Conservation (phyloP, 2,888 invertebrate genomes). For the Tachystola acroxantha region DNA sequence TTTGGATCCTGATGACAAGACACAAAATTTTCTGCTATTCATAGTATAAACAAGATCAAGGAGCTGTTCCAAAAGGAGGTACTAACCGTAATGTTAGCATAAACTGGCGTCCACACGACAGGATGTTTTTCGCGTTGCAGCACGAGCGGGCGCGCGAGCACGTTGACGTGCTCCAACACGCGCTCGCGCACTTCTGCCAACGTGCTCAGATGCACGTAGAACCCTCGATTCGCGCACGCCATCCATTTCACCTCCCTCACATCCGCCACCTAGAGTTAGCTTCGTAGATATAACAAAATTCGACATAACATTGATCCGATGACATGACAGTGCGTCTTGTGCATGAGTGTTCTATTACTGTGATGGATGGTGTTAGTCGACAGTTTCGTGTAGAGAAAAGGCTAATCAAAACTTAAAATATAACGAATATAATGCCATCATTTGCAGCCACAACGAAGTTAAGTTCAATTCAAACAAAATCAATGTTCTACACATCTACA, state of each 20-base stretch:
- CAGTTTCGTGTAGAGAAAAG: constrained; percentile 20
- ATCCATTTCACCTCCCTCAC: constrained; percentile 97
- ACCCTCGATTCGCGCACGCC: constrained; percentile 98
- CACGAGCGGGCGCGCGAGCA: constrained; percentile 97
- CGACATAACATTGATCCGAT: neutral
- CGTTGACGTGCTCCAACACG: constrained; percentile 96
- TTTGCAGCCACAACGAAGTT: constrained; percentile 12
- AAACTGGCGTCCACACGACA: constrained; percentile 98
- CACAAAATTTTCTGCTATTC: neutral
- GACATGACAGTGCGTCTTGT: constrained; percentile 12
- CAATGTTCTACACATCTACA: no score
- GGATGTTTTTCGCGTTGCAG: constrained; percentile 90
- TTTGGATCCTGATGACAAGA: constrained; percentile 88
- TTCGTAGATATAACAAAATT: constrained; percentile 22
- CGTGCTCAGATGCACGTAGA: constrained; percentile 97
- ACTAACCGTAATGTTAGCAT: constrained; percentile 92
- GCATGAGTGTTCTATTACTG: constrained; percentile 19
- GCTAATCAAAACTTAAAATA: constrained; percentile 9
- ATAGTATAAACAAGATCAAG: no score
- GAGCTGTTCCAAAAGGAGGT: no score
- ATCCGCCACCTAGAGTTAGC: constrained; percentile 83
- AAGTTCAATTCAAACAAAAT: no score
- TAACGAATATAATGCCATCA: constrained; percentile 11
- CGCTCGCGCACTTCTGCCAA: constrained; percentile 98
- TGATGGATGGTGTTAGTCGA: constrained; percentile 17